These are phyloP conservation scores for Hydrocynus forskahlii DNA, from an alignment of 2,797 vertebrate genomes.

Conservation along the genomic window DNA sequence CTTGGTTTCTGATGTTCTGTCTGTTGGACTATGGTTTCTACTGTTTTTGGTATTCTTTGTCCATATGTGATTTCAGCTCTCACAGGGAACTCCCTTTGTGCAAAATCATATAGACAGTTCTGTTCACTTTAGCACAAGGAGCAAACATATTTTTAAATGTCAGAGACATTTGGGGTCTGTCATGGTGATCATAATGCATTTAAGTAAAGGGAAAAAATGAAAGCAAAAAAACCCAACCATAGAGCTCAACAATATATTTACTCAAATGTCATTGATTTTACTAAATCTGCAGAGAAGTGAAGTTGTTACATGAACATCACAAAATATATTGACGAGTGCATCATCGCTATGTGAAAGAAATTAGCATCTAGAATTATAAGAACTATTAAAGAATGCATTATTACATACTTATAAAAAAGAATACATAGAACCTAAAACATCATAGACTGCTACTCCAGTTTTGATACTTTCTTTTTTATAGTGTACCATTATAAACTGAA, in stretches of 20 bases:
- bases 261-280: slow-evolving; percentile 25
- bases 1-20: slow-evolving; percentile 57
- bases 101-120: slow-evolving; percentile 50
- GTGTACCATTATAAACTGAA: background rate
- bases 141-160: background rate
- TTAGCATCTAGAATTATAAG: background rate
- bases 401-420: background rate
- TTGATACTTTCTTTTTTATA: background rate
- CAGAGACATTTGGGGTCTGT: background rate
- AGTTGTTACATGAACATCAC: slow-evolving; percentile 31
- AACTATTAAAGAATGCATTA: background rate
- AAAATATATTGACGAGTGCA: slow-evolving; percentile 7
- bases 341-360: slow-evolving; percentile 4
- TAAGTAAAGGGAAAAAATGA: background rate
- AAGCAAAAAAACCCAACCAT: background rate
- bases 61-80: slow-evolving; percentile 60
- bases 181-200: background rate
- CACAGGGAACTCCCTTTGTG: slow-evolving; percentile 57
- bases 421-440: background rate
- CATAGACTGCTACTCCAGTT: background rate
- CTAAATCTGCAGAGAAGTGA: slow-evolving; percentile 26
- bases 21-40: slow-evolving; percentile 54
- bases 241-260: slow-evolving; percentile 3
- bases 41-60: slow-evolving; percentile 43
- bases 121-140: background rate